Base-by-base conservation (phyloP, 2,888 invertebrate genomes). In the Brachyptera risi region DNA sequence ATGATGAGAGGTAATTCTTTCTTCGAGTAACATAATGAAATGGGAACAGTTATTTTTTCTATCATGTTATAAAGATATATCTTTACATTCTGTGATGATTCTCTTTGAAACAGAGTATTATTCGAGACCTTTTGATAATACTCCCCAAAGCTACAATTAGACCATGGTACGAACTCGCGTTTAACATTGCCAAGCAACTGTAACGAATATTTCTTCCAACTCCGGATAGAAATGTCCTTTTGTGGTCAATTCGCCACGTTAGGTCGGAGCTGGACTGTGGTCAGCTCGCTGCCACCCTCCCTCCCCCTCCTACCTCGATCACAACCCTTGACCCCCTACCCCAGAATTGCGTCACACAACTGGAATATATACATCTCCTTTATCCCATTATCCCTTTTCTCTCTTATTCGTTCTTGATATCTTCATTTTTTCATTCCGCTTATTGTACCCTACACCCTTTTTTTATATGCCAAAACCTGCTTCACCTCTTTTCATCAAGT, bases 391-490 rank as follows among this genome's bases (percentile, higher is more conserved):
- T 13, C 19, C 47, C 21, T 21, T n/a, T 47, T 24, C 24, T 11
- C 24, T 24, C 47, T 24, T 47, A 24, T 24, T 21, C 47, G 21
- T 13, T 47, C 47, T 24, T 47, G 47, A 47, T 47, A 4, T 47
- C 47, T 47, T 47, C 23, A 19, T 47, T 47, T 24, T 24, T 47
- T 47, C 4, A 17, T 13, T n/a, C 57, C 51, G 38, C 35, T 58
- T 57, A 50, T 57, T 61, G 26, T 40, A 47, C 49, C 38, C 42
- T 13, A 50, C 61, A 47, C 51, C 51, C 56, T 23, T 11, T 24
- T 49, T 54, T 21, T 26, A 47, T 21, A 47, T 21, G 21, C n/a
- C 19, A 47, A 47, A 47, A 47, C 47, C 23, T 47, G 47, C 15
- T 24, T 31, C 31, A 7, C 31, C 31, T 31, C 7, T 5, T 31